Conservation (phyloP, 2,113 vertebrate species). For the Chionomys nivalis region DNA sequence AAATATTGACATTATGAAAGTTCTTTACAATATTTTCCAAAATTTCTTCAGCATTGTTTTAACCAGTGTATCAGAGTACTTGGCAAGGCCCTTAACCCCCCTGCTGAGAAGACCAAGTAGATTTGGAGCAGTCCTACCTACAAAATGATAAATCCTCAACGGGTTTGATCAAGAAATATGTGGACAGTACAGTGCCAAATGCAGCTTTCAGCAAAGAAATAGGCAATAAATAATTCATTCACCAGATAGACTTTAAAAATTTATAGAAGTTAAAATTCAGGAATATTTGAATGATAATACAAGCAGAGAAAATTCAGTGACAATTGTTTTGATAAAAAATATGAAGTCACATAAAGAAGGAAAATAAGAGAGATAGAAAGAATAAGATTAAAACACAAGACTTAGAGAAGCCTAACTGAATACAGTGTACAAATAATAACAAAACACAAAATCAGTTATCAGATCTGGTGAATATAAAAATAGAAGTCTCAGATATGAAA, state of each 20-base stretch:
- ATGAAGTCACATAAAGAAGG: conserved; percentile 46
- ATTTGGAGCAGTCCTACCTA: background rate
- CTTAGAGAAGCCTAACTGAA: conserved; percentile 41
- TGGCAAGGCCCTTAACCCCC: background rate
- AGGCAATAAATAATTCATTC: conserved; percentile 75
- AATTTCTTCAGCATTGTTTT: conserved; percentile 10
- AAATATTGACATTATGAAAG: conserved; percentile 13
- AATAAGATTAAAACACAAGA: conserved; percentile 68
- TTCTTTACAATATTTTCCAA: background rate
- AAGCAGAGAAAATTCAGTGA: conserved; percentile 64
- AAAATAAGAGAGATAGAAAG: conserved; percentile 56
- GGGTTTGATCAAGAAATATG: conserved; percentile 35
- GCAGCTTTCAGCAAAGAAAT: conserved; percentile 40
- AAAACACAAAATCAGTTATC: conserved; percentile 66
- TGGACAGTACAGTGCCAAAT: conserved; percentile 30
- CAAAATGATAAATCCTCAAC: conserved; percentile 24
- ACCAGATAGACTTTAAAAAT: conserved; percentile 66
- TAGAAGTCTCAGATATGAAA: conserved; percentile 68
- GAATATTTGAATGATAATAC: conserved; percentile 77
- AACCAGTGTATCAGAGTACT: background rate
- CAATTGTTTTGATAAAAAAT: conserved; percentile 64
- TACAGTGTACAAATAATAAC: conserved; percentile 67
- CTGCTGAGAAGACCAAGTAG: background rate
- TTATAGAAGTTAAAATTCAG: conserved; percentile 75
- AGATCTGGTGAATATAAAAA: conserved; percentile 67